Percentiles rank a stretch among this genome's conserved stretches.
phyloP scores from a whole-genome alignment of 2,113 vertebrate species.

The Perca schrenkii region DNA sequence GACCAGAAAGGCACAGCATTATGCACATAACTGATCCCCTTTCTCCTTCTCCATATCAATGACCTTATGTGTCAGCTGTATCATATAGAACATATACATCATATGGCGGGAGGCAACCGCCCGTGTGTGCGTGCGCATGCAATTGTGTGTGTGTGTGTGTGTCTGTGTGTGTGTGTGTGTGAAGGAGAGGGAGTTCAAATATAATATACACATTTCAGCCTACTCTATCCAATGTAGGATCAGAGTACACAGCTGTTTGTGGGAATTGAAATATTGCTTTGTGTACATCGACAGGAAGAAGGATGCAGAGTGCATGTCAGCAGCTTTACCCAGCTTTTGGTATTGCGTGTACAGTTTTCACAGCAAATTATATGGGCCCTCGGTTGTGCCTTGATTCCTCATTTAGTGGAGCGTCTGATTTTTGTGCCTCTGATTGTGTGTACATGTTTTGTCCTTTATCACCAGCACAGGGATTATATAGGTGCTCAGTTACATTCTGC shows the following conservation, averaged over 20 bases:
- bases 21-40: slow-evolving; percentile 16
- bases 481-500: slow-evolving; percentile 23
- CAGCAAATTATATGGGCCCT: slow-evolving; percentile 33
- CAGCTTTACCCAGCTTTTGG: slow-evolving; percentile 34
- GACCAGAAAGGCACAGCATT: slow-evolving; percentile 17
- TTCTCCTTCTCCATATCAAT: slow-evolving; percentile 38
- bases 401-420: slow-evolving; percentile 1
- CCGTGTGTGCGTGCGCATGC: too few species aligned
- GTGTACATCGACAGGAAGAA: slow-evolving; percentile 25
- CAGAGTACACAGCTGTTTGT: slow-evolving; percentile 43
- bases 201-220: background rate
- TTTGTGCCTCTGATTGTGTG: slow-evolving; percentile 24
- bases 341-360: slow-evolving; percentile 42
- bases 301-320: slow-evolving; percentile 20
- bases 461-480: slow-evolving; percentile 32
- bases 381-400: slow-evolving; percentile 17
- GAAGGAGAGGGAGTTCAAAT: slow-evolving; percentile 2
- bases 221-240: background rate
- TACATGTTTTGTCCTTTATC: slow-evolving; percentile 18
- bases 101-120: slow-evolving; percentile 7
- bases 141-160: slow-evolving; percentile 4
- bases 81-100: slow-evolving; percentile 58
- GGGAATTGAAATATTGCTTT: slow-evolving; percentile 29
- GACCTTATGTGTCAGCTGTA: slow-evolving; percentile 61
- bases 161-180: slow-evolving; percentile 8